Evolutionary conservation across 1,140 invertebrate species (phyloP).

Genomic region (Drosophila navojoa): DNA sequence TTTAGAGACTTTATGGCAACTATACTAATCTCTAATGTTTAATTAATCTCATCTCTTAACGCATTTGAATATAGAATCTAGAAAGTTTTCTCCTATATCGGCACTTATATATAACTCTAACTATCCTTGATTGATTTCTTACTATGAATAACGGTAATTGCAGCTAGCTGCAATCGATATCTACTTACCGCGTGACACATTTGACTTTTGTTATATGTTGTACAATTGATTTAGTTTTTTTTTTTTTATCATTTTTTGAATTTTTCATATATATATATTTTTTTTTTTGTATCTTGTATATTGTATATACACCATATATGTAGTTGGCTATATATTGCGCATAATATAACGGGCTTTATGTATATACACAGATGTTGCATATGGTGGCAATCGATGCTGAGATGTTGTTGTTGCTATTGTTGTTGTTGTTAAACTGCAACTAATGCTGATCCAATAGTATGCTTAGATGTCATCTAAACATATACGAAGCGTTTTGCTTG

Average conservation of each 20-base stretch:
- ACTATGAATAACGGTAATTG: not conserved
- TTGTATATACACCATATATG: constrained; percentile 66
- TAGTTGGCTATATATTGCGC: constrained; percentile 64
- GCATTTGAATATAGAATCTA: no score
- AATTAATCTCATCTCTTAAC: no score
- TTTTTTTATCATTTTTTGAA: not conserved
- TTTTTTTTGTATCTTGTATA: constrained; percentile 28
- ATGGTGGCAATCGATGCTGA: constrained; percentile 50
- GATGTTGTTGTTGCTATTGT: constrained; percentile 25
- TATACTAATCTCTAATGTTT: no score
- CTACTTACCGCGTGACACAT: constrained; percentile 82
- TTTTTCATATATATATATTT: constrained; percentile 1
- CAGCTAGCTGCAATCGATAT: constrained; percentile 1
- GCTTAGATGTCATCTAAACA: constrained; percentile 29
- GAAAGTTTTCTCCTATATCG: no score
- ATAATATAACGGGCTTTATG: constrained; percentile 51
- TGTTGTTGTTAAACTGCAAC: constrained; percentile 42
- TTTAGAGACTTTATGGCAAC: no score
- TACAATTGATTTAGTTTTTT: constrained; percentile 54
- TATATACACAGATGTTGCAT: constrained; percentile 69
- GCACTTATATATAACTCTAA: no score
- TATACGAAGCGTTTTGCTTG: constrained; percentile 21
- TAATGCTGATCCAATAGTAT: constrained; percentile 40
- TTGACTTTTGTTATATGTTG: constrained; percentile 77
- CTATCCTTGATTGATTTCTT: not conserved